phyloP scores from a whole-genome alignment of 2,797 vertebrate genomes.

The Helicolenus hilgendorfi region DNA sequence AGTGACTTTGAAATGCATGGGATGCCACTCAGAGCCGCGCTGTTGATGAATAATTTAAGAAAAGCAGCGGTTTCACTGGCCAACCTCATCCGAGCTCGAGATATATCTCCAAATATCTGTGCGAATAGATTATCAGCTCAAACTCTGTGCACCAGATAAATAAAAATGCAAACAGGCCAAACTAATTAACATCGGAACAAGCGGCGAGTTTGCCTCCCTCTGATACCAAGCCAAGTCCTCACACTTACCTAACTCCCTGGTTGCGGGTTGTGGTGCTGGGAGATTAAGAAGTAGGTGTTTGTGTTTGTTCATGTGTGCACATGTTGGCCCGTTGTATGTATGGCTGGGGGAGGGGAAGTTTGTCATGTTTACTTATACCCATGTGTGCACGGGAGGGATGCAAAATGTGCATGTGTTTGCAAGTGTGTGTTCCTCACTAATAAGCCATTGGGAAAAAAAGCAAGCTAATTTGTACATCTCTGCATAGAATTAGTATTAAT shows the following conservation, averaged over 20 bases:
- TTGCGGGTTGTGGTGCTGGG: slow-evolving; percentile 54
- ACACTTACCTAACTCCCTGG: slow-evolving; percentile 65
- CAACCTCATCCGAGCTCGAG: slow-evolving; percentile 48
- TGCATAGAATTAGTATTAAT: slow-evolving; percentile 87
- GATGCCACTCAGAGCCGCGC: slow-evolving; percentile 57
- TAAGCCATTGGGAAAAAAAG: slow-evolving; percentile 68
- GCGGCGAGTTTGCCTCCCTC: slow-evolving; percentile 64
- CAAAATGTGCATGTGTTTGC: not conserved
- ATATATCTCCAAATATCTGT: slow-evolving; percentile 73
- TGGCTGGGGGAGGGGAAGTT: slow-evolving; percentile 17
- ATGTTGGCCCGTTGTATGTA: slow-evolving; percentile 8
- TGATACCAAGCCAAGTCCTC: slow-evolving; percentile 78
- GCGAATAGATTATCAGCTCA: slow-evolving; percentile 79
- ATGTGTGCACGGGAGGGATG: slow-evolving; percentile 21
- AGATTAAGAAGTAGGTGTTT: slow-evolving; percentile 65
- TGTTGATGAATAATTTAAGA: slow-evolving; percentile 78
- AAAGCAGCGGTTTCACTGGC: slow-evolving; percentile 53
- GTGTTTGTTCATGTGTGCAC: slow-evolving; percentile 23
- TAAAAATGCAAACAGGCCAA: slow-evolving; percentile 80
- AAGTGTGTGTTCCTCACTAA: slow-evolving; percentile 60
- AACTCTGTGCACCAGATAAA: slow-evolving; percentile 64
- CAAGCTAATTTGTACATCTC: slow-evolving; percentile 82
- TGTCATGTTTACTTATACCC: slow-evolving; percentile 58
- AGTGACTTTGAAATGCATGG: slow-evolving; percentile 80
- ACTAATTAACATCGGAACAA: slow-evolving; percentile 85